phyloP scores from a whole-genome alignment of 2,113 vertebrate genomes.

The Mustela nigripes region DNA sequence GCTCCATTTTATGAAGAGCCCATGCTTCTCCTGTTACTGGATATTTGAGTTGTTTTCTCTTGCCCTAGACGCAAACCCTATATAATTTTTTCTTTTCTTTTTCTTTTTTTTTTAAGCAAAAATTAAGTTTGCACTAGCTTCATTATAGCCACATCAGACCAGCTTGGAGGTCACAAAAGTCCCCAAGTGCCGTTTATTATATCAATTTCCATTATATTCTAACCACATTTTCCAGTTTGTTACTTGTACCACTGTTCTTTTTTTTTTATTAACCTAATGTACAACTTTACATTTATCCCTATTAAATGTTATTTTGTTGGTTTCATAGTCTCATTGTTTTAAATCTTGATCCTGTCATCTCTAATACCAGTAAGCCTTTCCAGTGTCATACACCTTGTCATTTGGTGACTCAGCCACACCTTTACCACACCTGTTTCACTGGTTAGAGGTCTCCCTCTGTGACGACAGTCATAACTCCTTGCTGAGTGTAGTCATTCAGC shows the following conservation, averaged over 20 bases:
- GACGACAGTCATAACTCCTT: not conserved
- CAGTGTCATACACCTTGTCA: not conserved
- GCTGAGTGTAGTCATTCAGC: not conserved
- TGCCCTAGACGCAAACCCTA: not conserved
- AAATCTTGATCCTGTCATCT: slow-evolving; percentile 14
- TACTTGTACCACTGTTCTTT: slow-evolving; percentile 8
- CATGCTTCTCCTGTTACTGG: not conserved
- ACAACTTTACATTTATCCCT: slow-evolving; percentile 13
- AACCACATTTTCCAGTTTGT: not conserved
- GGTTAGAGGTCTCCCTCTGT: not conserved
- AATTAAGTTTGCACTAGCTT: not conserved
- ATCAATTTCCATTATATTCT: not conserved
- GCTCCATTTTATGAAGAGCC: not conserved
- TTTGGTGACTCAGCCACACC: not conserved
- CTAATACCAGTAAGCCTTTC: not conserved
- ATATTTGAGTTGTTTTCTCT: not conserved
- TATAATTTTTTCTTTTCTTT: not conserved
- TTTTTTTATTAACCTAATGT: not conserved
- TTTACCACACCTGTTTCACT: not conserved
- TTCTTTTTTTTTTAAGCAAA: not conserved
- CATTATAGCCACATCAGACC: not conserved
- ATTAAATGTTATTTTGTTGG: slow-evolving; percentile 36
- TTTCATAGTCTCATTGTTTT: slow-evolving; percentile 39
- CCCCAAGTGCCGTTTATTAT: not conserved
- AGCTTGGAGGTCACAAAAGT: not conserved